Percentiles rank a stretch among this genome's conserved stretches.
These are phyloP conservation scores for Pelagia noctiluca DNA, from an alignment of 30 jellyfish, hydroid and myxozoan genomes.

Conservation along the genomic window DNA sequence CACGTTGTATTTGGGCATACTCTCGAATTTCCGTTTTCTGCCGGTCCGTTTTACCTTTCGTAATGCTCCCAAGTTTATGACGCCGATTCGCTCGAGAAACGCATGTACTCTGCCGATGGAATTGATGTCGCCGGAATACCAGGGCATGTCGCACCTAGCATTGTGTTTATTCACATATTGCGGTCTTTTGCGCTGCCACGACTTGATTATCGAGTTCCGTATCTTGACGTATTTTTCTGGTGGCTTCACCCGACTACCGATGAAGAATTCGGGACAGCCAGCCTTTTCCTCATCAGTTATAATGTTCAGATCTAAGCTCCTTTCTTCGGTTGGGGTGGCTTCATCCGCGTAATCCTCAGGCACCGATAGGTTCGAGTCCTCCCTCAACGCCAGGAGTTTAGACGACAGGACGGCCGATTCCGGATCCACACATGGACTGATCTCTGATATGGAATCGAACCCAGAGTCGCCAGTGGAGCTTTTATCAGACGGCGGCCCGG, in stretches of 20 bases:
- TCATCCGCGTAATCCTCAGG: conserved; percentile 18
- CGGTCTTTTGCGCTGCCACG: conserved; percentile 68
- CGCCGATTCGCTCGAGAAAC: conserved; percentile 63
- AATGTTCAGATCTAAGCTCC: conserved; percentile 28
- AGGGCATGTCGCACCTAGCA: conserved; percentile 68
- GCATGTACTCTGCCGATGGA: conserved; percentile 78
- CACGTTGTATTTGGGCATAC: conserved; percentile 52
- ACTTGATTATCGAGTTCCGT: conserved; percentile 54
- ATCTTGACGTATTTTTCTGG: conserved; percentile 74
- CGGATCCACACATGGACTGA: conserved; percentile 63
- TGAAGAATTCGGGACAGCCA: conserved; percentile 75
- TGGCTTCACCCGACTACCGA: conserved; percentile 71
- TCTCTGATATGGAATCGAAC: conserved; percentile 64
- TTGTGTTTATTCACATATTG: conserved; percentile 59
- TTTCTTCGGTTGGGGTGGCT: conserved; percentile 33
- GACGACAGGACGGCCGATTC: conserved; percentile 19
- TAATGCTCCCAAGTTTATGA: conserved; percentile 58
- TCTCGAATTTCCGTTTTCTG: conserved; percentile 36
- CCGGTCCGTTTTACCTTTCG: conserved; percentile 53
- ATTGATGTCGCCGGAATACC: conserved; percentile 72
- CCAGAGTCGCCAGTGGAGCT: conserved; percentile 73
- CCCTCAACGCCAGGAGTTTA: conserved; percentile 17
- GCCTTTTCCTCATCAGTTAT: conserved; percentile 49
- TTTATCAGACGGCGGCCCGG: conserved; percentile 72
- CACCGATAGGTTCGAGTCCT: conserved; percentile 6